These are phyloP conservation scores for Falco concolor DNA, from an alignment of 2,797 vertebrate species.

Conservation along the genomic window DNA sequence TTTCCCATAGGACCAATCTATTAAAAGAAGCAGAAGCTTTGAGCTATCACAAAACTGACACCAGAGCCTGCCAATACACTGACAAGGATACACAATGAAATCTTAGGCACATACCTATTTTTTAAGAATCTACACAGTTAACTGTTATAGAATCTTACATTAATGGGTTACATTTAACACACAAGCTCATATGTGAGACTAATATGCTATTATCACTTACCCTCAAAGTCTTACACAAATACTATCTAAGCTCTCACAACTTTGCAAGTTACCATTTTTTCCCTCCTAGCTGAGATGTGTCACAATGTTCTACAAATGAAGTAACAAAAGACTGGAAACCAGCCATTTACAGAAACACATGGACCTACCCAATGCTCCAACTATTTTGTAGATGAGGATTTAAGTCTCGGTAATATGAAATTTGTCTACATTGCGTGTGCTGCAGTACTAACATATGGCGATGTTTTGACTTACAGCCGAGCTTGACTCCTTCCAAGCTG, in stretches of 20 bases:
- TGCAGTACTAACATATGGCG: background rate
- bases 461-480: conserved; percentile 3
- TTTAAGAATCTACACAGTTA: background rate
- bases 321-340: background rate
- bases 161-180: background rate
- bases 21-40: background rate
- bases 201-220: background rate
- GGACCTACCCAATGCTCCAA: too few species aligned
- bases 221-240: background rate
- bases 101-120: background rate
- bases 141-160: background rate
- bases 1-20: background rate
- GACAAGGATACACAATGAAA: background rate
- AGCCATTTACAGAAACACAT: background rate
- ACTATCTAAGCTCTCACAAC: background rate
- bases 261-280: background rate
- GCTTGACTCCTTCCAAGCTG: conserved; percentile 31
- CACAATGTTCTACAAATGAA: background rate
- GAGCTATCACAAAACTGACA: background rate
- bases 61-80: background rate
- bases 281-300: background rate
- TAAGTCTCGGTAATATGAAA: background rate
- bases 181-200: background rate
- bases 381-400: background rate
- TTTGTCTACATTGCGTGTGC: background rate